phyloP scores from a whole-genome alignment of 2,888 invertebrate species.

The Magallana nippona region DNA sequence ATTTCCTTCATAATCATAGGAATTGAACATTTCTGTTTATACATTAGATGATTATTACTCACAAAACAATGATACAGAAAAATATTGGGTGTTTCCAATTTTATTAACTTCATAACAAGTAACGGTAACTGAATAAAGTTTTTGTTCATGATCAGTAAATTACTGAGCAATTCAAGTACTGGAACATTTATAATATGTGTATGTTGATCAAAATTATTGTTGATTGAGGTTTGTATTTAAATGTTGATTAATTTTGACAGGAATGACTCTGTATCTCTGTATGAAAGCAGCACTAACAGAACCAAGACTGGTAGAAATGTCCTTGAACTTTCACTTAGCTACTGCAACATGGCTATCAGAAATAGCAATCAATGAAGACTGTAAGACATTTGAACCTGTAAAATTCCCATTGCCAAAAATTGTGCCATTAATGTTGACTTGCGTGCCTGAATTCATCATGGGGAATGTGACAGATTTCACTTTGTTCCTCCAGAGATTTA shows the following conservation, averaged over 20 bases:
- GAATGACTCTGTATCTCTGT: conserved; percentile 75
- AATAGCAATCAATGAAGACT: conserved; percentile 83
- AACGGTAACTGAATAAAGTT: no score
- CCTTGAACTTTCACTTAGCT: conserved; percentile 89
- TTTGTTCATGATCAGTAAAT: no score
- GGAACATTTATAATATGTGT: no score
- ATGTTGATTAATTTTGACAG: conserved; percentile 58
- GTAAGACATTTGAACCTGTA: conserved; percentile 67
- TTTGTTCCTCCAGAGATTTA: conserved; percentile 83
- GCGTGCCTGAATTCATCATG: conserved; percentile 93
- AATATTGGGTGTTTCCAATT: no score
- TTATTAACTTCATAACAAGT: no score
- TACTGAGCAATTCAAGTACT: no score
- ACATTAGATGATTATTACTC: no score
- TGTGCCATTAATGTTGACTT: conserved; percentile 79
- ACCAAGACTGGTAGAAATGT: conserved; percentile 86
- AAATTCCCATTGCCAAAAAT: conserved; percentile 75
- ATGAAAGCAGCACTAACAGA: conserved; percentile 86
- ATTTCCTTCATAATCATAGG: no score
- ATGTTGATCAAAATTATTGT: background rate
- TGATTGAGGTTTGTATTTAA: background rate
- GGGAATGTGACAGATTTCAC: conserved; percentile 93
- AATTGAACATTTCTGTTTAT: no score
- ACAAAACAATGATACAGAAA: no score
- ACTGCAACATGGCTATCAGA: conserved; percentile 93